Conservation (phyloP, 1,140 invertebrate genomes). For the Zaprionus davidi region DNA sequence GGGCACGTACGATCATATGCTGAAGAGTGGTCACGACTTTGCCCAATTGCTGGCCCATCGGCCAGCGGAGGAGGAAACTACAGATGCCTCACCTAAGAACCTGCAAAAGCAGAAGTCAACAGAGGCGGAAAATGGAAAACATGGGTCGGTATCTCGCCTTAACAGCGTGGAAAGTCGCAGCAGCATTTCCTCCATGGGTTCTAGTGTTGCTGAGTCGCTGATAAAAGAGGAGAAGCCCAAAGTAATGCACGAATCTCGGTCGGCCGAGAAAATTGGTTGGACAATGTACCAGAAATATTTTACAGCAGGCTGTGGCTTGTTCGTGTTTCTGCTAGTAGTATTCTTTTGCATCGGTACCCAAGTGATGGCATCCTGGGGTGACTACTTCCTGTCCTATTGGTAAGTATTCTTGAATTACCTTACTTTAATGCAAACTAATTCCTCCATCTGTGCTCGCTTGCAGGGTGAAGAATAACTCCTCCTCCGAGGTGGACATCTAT, state of each 20-base stretch:
- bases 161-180: constrained; percentile 66
- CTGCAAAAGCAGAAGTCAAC: background rate
- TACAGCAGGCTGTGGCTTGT: constrained; percentile 85
- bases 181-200: constrained; percentile 83
- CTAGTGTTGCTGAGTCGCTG: constrained; percentile 86
- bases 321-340: constrained; percentile 84
- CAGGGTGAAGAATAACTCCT: constrained; percentile 85
- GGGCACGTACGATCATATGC: constrained; percentile 88
- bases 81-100: constrained; percentile 11
- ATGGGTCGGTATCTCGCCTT: constrained; percentile 85
- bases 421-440: background rate
- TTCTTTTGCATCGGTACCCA: constrained; percentile 85
- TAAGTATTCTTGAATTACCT: constrained; percentile 28
- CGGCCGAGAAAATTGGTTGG: constrained; percentile 86
- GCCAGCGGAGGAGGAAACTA: constrained; percentile 60
- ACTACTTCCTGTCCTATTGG: constrained; percentile 89
- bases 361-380: constrained; percentile 87
- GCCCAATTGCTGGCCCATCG: constrained; percentile 86
- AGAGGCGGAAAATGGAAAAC: constrained; percentile 84
- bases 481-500: constrained; percentile 64
- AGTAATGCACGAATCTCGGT: constrained; percentile 85
- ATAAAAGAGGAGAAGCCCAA: constrained; percentile 58
- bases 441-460: constrained; percentile 42
- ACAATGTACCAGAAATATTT: constrained; percentile 87
- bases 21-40: constrained; percentile 87